These are phyloP conservation scores for Illadopsis cleaveri DNA, from an alignment of 2,113 vertebrate genomes.

Conservation along the genomic window DNA sequence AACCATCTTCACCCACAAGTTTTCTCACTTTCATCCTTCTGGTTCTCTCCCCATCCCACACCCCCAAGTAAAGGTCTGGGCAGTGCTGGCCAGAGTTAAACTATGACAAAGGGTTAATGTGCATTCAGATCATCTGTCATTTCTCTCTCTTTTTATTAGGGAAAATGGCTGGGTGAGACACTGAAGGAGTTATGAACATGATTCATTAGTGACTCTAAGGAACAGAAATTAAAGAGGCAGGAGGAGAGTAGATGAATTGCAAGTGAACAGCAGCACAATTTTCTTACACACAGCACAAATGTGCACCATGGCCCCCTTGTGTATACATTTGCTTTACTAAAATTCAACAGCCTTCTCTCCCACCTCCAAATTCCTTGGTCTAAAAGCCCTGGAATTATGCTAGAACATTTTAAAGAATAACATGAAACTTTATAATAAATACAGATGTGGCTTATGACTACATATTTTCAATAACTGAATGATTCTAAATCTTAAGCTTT, in stretches of 20 bases:
- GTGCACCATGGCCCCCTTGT: neutral
- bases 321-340: accelerated
- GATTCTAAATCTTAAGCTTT: neutral
- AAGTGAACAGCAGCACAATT: neutral
- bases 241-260: neutral
- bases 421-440: neutral
- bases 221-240: neutral
- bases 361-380: neutral
- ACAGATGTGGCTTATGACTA: neutral
- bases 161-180: neutral
- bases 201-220: neutral
- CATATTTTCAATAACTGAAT: neutral
- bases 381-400: neutral
- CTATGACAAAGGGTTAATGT: neutral
- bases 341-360: neutral
- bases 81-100: neutral
- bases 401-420: neutral
- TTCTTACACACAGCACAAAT: neutral
- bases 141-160: neutral
- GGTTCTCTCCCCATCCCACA: accelerated
- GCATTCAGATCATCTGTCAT: neutral
- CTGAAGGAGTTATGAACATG: neutral
- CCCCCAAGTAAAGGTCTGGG: neutral
- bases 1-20: neutral
- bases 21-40: neutral